These are phyloP conservation scores for Nematostella vectensis DNA, from an alignment of 92 coral and sea anemone species.

Conservation along the genomic window DNA sequence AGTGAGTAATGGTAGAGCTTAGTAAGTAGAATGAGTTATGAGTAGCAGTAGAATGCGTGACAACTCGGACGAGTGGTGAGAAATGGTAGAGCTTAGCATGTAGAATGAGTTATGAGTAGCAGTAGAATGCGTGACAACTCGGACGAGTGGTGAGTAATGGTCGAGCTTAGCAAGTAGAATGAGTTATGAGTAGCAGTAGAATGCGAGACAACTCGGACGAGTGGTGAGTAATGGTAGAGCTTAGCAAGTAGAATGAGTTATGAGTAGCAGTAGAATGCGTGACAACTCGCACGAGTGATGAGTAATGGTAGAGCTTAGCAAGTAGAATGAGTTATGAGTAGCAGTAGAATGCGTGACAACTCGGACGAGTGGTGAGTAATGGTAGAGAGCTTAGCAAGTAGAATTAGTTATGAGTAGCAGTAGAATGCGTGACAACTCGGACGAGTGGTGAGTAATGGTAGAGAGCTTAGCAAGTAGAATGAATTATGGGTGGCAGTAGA, in stretches of 20 bases:
- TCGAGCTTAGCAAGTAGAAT: neutral
- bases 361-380: neutral
- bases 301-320: constrained; percentile 23
- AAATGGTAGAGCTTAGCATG: too few relatives aligned
- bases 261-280: too few relatives aligned
- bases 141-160: constrained; percentile 92
- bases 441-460: too few relatives aligned
- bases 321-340: neutral
- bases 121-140: too few relatives aligned
- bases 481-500: too few relatives aligned
- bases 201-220: neutral
- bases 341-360: neutral
- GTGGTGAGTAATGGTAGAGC: neutral
- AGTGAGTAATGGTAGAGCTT: constrained; percentile 9
- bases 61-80: neutral
- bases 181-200: neutral
- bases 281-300: constrained; percentile 98
- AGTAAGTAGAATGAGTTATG: neutral
- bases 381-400: too few relatives aligned
- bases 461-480: too few relatives aligned
- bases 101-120: too few relatives aligned
- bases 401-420: too few relatives aligned
- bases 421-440: constrained; percentile 94
- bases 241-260: too few relatives aligned
- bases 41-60: neutral